Percentiles rank a stretch among this genome's conserved stretches.
Conservation (phyloP, 1,140 invertebrate species). For the Ectropis grisescens region DNA sequence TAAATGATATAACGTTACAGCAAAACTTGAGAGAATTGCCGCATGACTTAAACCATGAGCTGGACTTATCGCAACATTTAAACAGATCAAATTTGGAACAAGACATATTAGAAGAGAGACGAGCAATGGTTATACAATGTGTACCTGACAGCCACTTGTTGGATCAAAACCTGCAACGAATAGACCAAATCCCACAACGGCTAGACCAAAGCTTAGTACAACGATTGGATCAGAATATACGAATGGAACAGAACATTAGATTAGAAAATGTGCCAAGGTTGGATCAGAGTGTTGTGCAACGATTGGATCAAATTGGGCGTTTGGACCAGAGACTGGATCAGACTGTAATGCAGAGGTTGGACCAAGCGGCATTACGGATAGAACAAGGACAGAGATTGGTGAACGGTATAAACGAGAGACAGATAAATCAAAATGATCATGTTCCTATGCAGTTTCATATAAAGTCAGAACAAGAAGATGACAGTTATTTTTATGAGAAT, state of each 20-base stretch:
- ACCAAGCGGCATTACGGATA: too few relatives aligned
- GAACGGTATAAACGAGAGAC: slow-evolving; percentile 18
- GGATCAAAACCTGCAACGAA: slow-evolving; percentile 33
- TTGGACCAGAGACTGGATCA: slow-evolving; percentile 4
- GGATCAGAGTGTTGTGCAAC: too few relatives aligned
- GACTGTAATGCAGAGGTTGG: slow-evolving; percentile 17
- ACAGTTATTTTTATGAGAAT: slow-evolving; percentile 51
- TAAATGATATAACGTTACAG: slow-evolving; percentile 23
- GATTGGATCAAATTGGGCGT: too few relatives aligned
- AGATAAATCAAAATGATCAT: slow-evolving; percentile 28
- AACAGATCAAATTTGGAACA: slow-evolving; percentile 32
- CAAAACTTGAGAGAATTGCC: slow-evolving; percentile 16
- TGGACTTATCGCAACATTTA: slow-evolving; percentile 33
- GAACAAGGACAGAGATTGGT: too few relatives aligned
- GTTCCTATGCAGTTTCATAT: slow-evolving; percentile 49
- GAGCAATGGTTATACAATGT: slow-evolving; percentile 14
- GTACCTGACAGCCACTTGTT: slow-evolving; percentile 25
- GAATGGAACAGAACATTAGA: too few relatives aligned
- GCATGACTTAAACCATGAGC: slow-evolving; percentile 32
- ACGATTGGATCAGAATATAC: too few relatives aligned
- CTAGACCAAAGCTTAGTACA: slow-evolving; percentile 27
- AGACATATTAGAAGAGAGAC: slow-evolving; percentile 23
- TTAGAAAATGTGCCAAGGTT: too few relatives aligned
- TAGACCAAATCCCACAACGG: slow-evolving; percentile 21
- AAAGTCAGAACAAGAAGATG: slow-evolving; percentile 54